A percentile compares a stretch with the other conserved stretches of the same genome.
Evolutionary conservation across 2,888 invertebrate genomes (phyloP).

Genomic region (Cantharis lateralis): DNA sequence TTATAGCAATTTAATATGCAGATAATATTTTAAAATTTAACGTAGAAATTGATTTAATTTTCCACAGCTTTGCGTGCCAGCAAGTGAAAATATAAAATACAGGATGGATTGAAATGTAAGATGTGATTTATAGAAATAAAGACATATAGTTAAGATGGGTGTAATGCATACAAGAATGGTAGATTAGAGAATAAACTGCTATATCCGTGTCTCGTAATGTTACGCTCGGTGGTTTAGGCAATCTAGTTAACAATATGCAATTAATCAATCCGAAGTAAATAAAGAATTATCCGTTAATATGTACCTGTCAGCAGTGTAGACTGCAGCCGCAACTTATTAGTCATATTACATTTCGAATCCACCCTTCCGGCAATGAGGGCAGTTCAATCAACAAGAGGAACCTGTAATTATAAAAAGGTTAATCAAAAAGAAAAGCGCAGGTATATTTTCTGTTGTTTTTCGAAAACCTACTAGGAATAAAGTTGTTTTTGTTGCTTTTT

Average conservation of each 20-base stretch:
- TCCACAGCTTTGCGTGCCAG: not conserved
- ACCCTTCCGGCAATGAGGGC: constrained; percentile 17
- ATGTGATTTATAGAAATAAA: not conserved
- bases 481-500: not conserved
- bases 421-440: not conserved
- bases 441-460: not conserved
- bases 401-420: constrained; percentile 14
- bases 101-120: not conserved
- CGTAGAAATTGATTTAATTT: not conserved
- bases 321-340: constrained; percentile 10
- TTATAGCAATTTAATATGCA: constrained; percentile 28
- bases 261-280: constrained; percentile 29
- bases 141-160: not conserved
- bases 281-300: constrained; percentile 24
- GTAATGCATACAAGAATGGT: not conserved
- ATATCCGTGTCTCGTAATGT: not conserved
- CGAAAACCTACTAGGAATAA: not conserved
- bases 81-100: not conserved
- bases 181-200: not conserved
- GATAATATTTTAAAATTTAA: not conserved
- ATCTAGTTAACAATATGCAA: constrained; percentile 16
- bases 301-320: constrained; percentile 29
- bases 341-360: constrained; percentile 12
- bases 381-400: constrained; percentile 6
- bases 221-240: not conserved